Base-by-base conservation (phyloP, 2,797 vertebrate genomes). In the Eremophila alpestris region DNA sequence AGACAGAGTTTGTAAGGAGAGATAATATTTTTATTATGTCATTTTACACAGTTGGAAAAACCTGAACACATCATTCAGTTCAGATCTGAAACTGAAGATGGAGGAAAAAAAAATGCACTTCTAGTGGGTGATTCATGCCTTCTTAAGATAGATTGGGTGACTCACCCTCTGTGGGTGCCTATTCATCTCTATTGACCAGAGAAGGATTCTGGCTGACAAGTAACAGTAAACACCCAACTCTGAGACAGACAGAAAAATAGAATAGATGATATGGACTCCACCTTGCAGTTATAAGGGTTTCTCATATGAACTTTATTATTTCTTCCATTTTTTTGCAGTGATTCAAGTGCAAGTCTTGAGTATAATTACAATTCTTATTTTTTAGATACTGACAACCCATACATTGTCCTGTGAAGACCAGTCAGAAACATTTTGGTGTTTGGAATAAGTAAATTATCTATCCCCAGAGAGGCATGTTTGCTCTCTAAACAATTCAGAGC, bases 171-270 rank as follows among this genome's bases (percentile, higher is more conserved):
- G 83, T 83, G 86, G 94, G 69, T 94, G 69, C 83, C 58, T 88
- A 73, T 90, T 94, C 85, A 91, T 94, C 85, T 93, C 55, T 55
- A 40, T 88, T 94, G 95, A 94, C 89, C 83, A 48, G 38, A 83
- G 76, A 65, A 85, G 76, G 73, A 41, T 91, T 94, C 73, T 87
- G 76, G 60, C 22, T 86, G 76, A 92, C 75, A 90, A 81, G 58
- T 41, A 78, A 43, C 46, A 68, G 40, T 73, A 91, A 93, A 86
- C 54, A 91, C 58, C 62, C 55, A 62, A 78, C 54, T 93, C 27
- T n/a, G 81, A 86, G 87, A 40, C 2, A 64, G 67, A 87, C 75
- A 89, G 80, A 89, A 36, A 5, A 71, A 70, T 27, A 58, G 12
- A 49, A 79, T 49, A 60, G 27, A 55, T 85, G 4, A 24, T 40